Evolutionary conservation across 2,113 vertebrate species (phyloP), one percentile per base, ranked within the genome.

Genomic region (Aleadryas rufinucha): DNA sequence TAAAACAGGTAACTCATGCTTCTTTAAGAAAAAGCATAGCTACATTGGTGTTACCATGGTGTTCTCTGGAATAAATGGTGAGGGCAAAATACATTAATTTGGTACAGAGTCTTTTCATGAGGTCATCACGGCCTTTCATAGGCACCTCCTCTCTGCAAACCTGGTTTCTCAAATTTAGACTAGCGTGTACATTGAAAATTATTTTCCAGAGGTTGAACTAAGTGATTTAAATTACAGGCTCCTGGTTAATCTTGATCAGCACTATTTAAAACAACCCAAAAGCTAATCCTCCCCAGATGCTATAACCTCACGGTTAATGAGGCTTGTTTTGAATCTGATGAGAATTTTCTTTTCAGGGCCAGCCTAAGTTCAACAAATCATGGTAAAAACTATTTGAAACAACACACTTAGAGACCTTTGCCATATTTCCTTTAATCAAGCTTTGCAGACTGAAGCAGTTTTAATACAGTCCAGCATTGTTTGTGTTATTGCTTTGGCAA

Each of bases 301-400:
- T 90, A 71, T 56, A 94, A 87, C 42, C 63, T 87, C 64, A 31
- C 1, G 26, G 47, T 84, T 92, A 97, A 95, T 96, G 64, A 85
- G 66, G 61, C 47, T 94, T 96, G 5, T 89, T 95, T 92, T 70
- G 39, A 93, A 93, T 96, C 71, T 91, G 68, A 84, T 91, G 63
- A 94, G 14, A 65, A 75, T 93, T 96, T 94, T 87, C 31, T 90
- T 91, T 81, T 79, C 56, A 60, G 76, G 30, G 39, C 20, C 70
- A 93, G 16, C 28, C 26, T 76, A 75, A 84, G 33, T 90, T 97
- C 71, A 95, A 77, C n/a, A 95, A 93, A 93, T 96, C 53, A 80
- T 53, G 71, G 68, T 45, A 49, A 94, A 93, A 84, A 86, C 56
- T 65, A 79, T 64, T 92, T 57, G 80, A 61, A 93, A 66, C 26